phyloP scores from a whole-genome alignment of 1,140 invertebrate genomes.

The Tetramorium alpestre region DNA sequence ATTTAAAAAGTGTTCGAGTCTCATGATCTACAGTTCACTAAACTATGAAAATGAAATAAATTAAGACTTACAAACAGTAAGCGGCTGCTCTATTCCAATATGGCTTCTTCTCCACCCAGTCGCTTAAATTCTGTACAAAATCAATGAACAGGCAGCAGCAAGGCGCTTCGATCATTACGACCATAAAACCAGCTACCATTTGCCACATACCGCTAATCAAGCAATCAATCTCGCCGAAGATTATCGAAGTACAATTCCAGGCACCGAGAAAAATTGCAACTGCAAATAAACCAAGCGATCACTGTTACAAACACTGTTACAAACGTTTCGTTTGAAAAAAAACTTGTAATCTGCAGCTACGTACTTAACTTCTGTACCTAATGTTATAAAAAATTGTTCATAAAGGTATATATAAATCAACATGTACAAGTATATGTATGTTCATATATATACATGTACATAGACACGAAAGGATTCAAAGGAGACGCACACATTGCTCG shows the following conservation, averaged over 20 bases:
- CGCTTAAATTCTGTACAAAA: slow-evolving; percentile 94
- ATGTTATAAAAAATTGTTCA: not conserved
- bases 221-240: slow-evolving; percentile 88
- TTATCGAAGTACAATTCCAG: slow-evolving; percentile 91
- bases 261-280: slow-evolving; percentile 96
- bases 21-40: not conserved
- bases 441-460: not conserved
- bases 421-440: not conserved
- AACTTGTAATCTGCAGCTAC: not conserved
- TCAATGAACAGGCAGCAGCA: slow-evolving; percentile 98
- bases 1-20: slow-evolving; percentile 26
- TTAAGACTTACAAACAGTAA: slow-evolving; percentile 91
- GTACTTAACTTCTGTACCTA: not conserved
- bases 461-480: not conserved
- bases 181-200: slow-evolving; percentile 94
- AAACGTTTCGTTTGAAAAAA: not conserved
- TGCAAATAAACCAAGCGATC: slow-evolving; percentile 82
- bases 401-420: not conserved
- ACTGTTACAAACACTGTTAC: not conserved
- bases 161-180: slow-evolving; percentile 95
- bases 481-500: not conserved
- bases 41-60: not conserved
- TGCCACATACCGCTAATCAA: slow-evolving; percentile 94
- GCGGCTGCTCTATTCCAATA: slow-evolving; percentile 96
- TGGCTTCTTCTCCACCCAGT: slow-evolving; percentile 93